These are phyloP conservation scores for Helogale parvula DNA, from an alignment of 2,113 vertebrate species.

Conservation along the genomic window DNA sequence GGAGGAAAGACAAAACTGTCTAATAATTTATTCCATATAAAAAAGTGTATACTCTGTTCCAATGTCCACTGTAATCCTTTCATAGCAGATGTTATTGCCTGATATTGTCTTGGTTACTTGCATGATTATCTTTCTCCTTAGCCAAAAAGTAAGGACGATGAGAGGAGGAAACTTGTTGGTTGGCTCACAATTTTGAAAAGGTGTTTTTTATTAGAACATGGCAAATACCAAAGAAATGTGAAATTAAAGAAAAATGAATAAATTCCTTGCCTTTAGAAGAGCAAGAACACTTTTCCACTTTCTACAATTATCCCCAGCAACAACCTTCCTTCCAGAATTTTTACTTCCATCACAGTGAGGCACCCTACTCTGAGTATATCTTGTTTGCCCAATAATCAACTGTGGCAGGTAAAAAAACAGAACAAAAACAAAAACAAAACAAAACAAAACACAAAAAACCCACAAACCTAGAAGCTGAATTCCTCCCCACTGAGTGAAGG, in stretches of 20 bases:
- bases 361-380: no score
- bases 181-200: neutral
- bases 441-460: no score
- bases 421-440: neutral
- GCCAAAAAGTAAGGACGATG: neutral
- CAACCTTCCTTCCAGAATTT: neutral
- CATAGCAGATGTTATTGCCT: neutral
- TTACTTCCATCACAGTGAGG: neutral
- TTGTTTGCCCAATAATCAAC: neutral
- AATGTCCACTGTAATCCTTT: neutral
- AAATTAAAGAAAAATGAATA: neutral
- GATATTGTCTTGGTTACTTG: neutral
- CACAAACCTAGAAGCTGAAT: neutral
- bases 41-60: neutral
- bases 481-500: neutral
- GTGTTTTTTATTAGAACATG: neutral
- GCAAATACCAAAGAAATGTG: conserved; percentile 1
- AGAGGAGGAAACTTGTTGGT: neutral
- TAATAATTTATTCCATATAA: neutral
- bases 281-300: neutral
- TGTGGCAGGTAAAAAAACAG: neutral
- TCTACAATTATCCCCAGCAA: neutral
- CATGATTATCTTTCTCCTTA: neutral
- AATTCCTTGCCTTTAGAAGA: neutral
- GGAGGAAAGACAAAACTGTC: neutral